Base-by-base conservation (phyloP, 2,797 vertebrate genomes). In the Cynopterus sphinx region DNA sequence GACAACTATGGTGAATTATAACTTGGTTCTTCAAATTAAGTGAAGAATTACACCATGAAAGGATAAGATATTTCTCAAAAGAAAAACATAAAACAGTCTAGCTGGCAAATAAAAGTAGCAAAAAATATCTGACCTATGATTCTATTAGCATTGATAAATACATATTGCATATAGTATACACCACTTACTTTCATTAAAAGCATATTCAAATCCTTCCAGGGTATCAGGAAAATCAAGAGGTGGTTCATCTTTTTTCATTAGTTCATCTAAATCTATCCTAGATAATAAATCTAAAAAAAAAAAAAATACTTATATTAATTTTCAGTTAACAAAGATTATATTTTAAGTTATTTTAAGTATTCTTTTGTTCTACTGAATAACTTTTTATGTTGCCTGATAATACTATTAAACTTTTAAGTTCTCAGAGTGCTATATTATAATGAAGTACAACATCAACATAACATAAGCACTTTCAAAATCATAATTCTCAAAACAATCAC, bases 191-290 rank as follows among this genome's bases (percentile, higher is more conserved):
- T 99, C 99, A 98, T 99, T 99, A 98, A 99, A 99, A 87, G 99
- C 98, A 97, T 99, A 99, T 98, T 99, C 99, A 98, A 99, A 99
- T 97, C 99, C 99, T 98, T 99, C 99, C 98, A 99, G 98, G 63
- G 99, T 99, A 98, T 99, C 99, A 96, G 99, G 99, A 98, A 99
- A 99, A 97, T 99, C 99, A 97, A 99, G 99, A 28, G 99, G 99
- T 90, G 99, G 99, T 93, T 99, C 99, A 98, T 99, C 99, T 98
- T 99, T 99, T 99, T 99, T 99, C 99, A 99, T 99, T 94, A 99
- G 99, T 98, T 99, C 99, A 98, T 99, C 99, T 97, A 99, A 98
- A 97, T 99, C 99, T 98, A 99, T 99, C 98, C 99, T 99, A 97
- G 99, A 99, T 86, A 99, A 98, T 97, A 99, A 99, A 98, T 99